Conservation (phyloP, 1,140 invertebrate genomes). For the Drosophila kurseongensis region DNA sequence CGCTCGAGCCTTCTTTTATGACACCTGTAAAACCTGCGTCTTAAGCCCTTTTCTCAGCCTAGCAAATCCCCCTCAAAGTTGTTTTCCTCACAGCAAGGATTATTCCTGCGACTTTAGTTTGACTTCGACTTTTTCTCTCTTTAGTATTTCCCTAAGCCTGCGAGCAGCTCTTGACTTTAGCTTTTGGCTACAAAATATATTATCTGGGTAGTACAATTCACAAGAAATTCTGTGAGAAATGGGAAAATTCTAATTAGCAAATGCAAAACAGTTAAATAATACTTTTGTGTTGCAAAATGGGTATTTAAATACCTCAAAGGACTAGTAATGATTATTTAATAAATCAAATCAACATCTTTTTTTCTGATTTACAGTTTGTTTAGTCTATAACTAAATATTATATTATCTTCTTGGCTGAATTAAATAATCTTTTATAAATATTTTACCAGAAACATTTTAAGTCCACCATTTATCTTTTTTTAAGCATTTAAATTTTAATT, state of each 20-base stretch:
- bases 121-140: constrained; percentile 37
- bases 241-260: no score
- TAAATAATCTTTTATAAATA: not conserved
- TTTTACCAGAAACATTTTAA: not conserved
- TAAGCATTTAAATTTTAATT: constrained; percentile 1
- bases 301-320: no score
- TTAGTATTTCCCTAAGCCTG: constrained; percentile 19
- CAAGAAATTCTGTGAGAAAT: no score
- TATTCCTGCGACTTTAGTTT: constrained; percentile 26
- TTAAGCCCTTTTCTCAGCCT: constrained; percentile 28
- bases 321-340: no score
- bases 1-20: constrained; percentile 38
- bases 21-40: constrained; percentile 46
- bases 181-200: not conserved
- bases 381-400: no score
- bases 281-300: no score
- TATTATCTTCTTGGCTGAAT: no score
- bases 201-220: not conserved
- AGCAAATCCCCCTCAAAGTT: constrained; percentile 38
- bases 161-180: constrained; percentile 38
- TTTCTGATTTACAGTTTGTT: no score
- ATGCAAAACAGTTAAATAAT: no score
- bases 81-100: constrained; percentile 25
- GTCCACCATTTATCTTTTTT: not conserved
- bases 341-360: no score